A percentile compares a stretch with the other conserved stretches of the same genome.
phyloP scores from a whole-genome alignment of 2,113 vertebrate genomes.

The Tragulus kanchil region DNA sequence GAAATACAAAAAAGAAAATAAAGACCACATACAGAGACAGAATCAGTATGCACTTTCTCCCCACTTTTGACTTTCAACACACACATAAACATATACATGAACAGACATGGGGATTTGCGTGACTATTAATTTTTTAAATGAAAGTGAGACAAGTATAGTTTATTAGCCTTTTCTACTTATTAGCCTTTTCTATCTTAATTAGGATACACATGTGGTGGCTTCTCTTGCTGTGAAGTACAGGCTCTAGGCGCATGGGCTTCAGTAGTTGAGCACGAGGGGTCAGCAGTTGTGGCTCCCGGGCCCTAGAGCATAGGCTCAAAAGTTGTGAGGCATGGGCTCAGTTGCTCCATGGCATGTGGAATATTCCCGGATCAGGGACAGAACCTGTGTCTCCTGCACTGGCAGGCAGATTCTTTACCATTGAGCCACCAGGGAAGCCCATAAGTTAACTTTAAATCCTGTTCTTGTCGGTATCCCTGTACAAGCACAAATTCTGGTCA shows the following conservation, averaged over 20 bases:
- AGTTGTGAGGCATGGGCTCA: background rate
- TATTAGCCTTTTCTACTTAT: slow-evolving; percentile 45
- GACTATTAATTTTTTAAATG: background rate
- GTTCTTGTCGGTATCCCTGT: background rate
- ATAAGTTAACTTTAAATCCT: background rate
- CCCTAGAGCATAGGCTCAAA: background rate
- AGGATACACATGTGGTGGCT: background rate
- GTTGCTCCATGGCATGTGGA: background rate
- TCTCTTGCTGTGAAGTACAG: background rate
- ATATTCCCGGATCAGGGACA: background rate
- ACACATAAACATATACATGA: background rate
- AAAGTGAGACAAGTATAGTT: slow-evolving; percentile 48
- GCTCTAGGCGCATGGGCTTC: too few species aligned
- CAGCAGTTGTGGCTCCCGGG: background rate
- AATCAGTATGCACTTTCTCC: slow-evolving; percentile 3
- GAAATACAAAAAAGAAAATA: background rate
- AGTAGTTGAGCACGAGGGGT: background rate
- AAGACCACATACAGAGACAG: background rate
- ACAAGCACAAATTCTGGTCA: slow-evolving; percentile 40
- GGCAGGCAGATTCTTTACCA: background rate
- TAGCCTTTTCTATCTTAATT: too few species aligned
- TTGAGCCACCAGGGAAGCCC: background rate
- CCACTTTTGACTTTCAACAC: slow-evolving; percentile 39
- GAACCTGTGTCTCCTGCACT: background rate
- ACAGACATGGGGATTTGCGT: slow-evolving; percentile 8